These are phyloP conservation scores for Drosophila maculinotata DNA, from an alignment of 2,888 invertebrate genomes.

Conservation along the genomic window DNA sequence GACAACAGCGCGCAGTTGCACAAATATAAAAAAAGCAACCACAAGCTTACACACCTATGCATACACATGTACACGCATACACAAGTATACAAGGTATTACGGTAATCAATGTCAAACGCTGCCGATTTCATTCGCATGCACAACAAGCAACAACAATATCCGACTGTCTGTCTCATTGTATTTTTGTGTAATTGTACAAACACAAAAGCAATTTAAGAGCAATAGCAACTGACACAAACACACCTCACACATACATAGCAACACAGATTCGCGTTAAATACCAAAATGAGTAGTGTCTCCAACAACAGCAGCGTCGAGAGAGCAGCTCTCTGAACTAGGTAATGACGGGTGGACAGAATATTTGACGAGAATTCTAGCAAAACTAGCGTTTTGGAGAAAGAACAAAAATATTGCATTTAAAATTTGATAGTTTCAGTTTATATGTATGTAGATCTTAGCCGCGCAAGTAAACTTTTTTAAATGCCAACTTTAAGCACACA, in stretches of 20 bases:
- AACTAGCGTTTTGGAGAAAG: conserved; percentile 7
- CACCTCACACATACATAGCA: conserved; percentile 25
- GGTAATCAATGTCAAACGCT: conserved; percentile 82
- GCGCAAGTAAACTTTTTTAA: conserved; percentile 48
- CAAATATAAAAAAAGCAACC: conserved; percentile 61
- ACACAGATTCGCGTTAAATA: conserved; percentile 60
- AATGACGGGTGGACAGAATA: conserved; percentile 23
- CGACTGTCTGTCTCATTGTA: conserved; percentile 48
- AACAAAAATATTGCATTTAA: conserved; percentile 7
- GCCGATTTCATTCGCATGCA: conserved; percentile 72
- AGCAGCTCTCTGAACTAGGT: conserved; percentile 36
- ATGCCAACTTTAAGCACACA: conserved; percentile 48
- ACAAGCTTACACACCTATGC: conserved; percentile 32
- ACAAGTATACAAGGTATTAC: conserved; percentile 67
- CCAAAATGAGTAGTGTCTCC: conserved; percentile 58
- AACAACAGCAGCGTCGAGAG: conserved; percentile 37
- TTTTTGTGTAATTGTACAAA: conserved; percentile 53
- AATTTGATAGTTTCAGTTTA: conserved; percentile 4
- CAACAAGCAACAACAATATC: conserved; percentile 60
- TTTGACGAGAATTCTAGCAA: conserved; percentile 14
- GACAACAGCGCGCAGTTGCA: conserved; percentile 71
- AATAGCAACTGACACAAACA: conserved; percentile 43
- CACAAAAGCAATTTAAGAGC: conserved; percentile 59
- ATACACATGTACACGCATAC: conserved; percentile 14
- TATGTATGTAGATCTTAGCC: conserved; percentile 13